Evolutionary conservation across 2,797 vertebrate genomes (phyloP).

Genomic region (Pseudotriccus pelzelni): DNA sequence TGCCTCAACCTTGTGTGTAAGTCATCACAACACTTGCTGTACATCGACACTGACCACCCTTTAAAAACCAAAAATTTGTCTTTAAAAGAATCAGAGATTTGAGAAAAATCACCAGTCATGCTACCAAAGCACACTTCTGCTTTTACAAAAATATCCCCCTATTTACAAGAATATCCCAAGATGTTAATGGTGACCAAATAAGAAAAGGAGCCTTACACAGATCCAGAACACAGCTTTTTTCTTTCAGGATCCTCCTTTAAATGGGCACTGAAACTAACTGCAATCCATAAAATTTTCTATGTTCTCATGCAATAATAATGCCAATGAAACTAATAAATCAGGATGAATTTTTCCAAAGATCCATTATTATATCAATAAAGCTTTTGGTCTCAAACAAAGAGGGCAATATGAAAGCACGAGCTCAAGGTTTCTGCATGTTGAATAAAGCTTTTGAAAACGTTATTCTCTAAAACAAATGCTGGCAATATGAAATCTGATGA

Average conservation of each 20-base stretch:
- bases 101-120: background rate
- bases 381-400: background rate
- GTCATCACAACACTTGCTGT: fast-evolving
- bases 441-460: background rate
- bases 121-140: background rate
- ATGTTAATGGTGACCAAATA: background rate
- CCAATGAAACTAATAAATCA: background rate
- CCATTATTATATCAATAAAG: background rate
- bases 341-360: background rate
- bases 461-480: background rate
- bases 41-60: background rate
- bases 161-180: background rate
- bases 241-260: background rate
- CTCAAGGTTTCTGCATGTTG: background rate
- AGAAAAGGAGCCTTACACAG: background rate
- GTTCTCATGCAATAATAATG: background rate
- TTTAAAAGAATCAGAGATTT: background rate
- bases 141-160: background rate
- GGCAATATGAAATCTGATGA: background rate
- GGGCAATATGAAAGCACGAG: background rate
- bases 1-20: background rate
- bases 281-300: background rate
- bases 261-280: background rate
- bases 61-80: background rate
- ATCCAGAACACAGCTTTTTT: background rate